Evolutionary conservation across 2,797 vertebrate genomes (phyloP).

Genomic region (Coccyzus lansbergi): DNA sequence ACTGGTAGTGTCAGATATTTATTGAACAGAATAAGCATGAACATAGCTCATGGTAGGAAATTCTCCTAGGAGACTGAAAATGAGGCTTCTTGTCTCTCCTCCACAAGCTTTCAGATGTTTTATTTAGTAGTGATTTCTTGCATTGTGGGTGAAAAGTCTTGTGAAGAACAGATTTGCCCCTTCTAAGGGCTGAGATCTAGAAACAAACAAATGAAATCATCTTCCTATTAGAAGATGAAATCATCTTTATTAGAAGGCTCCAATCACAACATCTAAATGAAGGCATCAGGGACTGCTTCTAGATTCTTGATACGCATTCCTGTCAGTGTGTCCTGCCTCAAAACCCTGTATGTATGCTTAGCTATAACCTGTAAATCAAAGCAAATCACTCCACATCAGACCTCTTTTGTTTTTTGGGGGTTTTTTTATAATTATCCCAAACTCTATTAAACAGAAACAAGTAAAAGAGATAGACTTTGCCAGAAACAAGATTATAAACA

Average conservation of each 20-base stretch:
- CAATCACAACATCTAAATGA: neutral
- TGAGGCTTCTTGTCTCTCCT: neutral
- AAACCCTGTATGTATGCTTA: neutral
- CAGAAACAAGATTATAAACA: accelerated
- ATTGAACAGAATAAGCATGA: neutral
- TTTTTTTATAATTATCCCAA: neutral
- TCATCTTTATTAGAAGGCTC: too few relatives aligned
- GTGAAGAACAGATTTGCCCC: neutral
- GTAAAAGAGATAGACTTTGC: neutral
- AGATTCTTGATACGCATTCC: neutral
- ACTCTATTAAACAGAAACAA: accelerated
- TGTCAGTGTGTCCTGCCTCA: neutral
- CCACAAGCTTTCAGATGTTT: neutral
- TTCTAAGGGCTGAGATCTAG: neutral
- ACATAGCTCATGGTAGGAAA: neutral
- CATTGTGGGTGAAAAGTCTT: neutral
- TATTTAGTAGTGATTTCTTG: neutral
- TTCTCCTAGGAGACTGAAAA: neutral
- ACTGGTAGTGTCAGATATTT: neutral
- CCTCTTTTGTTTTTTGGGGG: too few relatives aligned
- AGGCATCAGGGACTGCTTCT: neutral
- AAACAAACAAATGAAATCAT: neutral
- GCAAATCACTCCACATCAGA: neutral
- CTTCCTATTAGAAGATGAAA: neutral
- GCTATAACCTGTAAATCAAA: neutral